Base-by-base conservation (phyloP, 2,888 invertebrate genomes). In the Cheilosia vulpina region DNA sequence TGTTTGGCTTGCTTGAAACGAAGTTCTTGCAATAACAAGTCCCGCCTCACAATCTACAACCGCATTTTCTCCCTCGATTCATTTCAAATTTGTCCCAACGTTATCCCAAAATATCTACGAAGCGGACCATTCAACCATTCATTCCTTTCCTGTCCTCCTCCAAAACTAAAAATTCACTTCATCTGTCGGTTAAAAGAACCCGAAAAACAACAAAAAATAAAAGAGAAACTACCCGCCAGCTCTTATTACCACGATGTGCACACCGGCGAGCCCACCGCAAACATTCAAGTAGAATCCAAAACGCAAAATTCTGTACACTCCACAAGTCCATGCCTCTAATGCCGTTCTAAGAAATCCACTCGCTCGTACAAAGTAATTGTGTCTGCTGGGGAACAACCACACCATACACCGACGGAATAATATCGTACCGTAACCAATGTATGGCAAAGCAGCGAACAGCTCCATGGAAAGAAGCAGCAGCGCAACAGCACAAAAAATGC, bases 311-410 rank as follows among this genome's bases (percentile, higher is more conserved):
- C 41, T 50, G 9, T 17, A 21, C 11, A 62, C 69, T 75, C 72
- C 19, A 38, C 4, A 11, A 38, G 38, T 38, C 11, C 38, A 13
- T 38, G 50, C 38, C 63, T 77, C 76, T 71, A 76, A 76, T 69
- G 76, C 65, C 58, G 53, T 77, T 82, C 76, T 69, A 57, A 71
- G 71, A 82, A 77, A 82, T 60, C 47, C 75, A 62, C 68, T 75
- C 55, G 63, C 58, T 65, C 9, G 43, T 41, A 34, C 45, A 52
- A 17, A 52, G 53, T 9, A 53, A 55, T 45, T 53, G 55, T n/a
- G 45, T 43, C 43, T 58, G 47, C 13, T 31, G 24, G 63, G 31
- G 47, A 47, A 69, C 63, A 52, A 63, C 63, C 34, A 57, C 69
- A 52, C 34, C 9, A 11, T 11, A 80, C 47, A 43, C 66, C 66